phyloP scores from a whole-genome alignment of 2,888 invertebrate species.

The Netelia inedita region DNA sequence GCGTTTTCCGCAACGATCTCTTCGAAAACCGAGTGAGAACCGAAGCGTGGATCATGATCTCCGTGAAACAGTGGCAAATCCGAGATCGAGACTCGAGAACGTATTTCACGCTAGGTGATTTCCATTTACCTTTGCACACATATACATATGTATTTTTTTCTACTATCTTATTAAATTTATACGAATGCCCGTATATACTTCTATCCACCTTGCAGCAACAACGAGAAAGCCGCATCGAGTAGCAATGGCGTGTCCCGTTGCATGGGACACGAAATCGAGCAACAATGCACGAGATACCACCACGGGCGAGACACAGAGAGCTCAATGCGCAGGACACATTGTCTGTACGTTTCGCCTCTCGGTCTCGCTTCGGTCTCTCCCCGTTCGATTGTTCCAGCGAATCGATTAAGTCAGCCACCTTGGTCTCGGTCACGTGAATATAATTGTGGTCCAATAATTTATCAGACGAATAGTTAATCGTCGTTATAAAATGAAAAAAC shows the following conservation, averaged over 20 bases:
- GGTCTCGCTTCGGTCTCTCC: constrained; percentile 52
- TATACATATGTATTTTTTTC: background rate
- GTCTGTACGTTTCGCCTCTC: constrained; percentile 66
- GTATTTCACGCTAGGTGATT: constrained; percentile 34
- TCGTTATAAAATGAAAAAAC: background rate
- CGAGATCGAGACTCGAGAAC: constrained; percentile 43
- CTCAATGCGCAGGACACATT: constrained; percentile 55
- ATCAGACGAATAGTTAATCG: background rate
- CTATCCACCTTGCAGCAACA: constrained; percentile 46
- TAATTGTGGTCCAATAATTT: background rate
- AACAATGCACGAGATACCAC: constrained; percentile 59
- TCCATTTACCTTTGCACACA: constrained; percentile 1
- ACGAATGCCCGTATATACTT: background rate
- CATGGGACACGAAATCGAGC: constrained; percentile 39
- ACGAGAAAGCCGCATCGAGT: constrained; percentile 50
- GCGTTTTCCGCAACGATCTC: constrained; percentile 24
- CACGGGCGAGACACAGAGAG: constrained; percentile 38
- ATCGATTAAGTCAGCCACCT: constrained; percentile 20
- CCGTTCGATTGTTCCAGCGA: constrained; percentile 39
- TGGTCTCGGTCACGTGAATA: constrained; percentile 13
- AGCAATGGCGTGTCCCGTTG: constrained; percentile 44
- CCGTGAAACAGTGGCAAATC: constrained; percentile 39
- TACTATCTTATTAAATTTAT: no score
- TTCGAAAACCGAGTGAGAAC: constrained; percentile 32
- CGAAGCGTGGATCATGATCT: constrained; percentile 39